Evolutionary conservation across 2,113 vertebrate species (phyloP), one percentile per base, ranked within the genome.

Genomic region (Phylloscopus trochilus): DNA sequence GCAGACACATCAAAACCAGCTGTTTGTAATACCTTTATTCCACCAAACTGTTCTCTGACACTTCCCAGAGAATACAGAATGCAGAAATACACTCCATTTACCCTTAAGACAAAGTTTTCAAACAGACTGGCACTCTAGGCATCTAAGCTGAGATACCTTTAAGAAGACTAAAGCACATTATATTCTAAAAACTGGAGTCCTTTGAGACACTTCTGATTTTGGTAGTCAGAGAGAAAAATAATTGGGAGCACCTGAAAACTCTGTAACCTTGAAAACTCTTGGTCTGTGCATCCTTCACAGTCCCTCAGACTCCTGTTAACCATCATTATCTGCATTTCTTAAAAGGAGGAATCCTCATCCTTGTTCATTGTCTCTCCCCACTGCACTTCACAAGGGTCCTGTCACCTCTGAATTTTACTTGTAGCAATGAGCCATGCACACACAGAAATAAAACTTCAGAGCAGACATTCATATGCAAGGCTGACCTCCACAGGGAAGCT

Each of bases 271-370:
- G 46, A 87, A 91, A 90, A 76, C 55, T 62, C 74, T 51, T 66
- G 37, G 14, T 87, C 70, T 51, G 16, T 26, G 67, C 43, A 76
- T 77, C 39, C 46, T 76, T 64, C 87, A 70, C 59, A 86, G 70
- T 21, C 22, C 26, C 74, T 87, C 78, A 77, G 79, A 83, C 28
- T 88, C 79, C 51, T 59, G 63, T 51, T 76, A 88, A 88, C 55
- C 46, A 76, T 91, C 84, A 91, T 95, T 92, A 94, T 63, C 93
- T 74, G 58, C 87, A 74, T 85, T 88, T 94, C 87, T 94, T 91
- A 31, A 92, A 94, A 67, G 90, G 39, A 86, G n/a, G 28, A 85
- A 83, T 56, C 52, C 35, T 94, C 59, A 88, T 47, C 55, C 85
- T 77, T 39, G 30, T 76, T 91, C 90, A 90, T 44, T 14, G 0